Evolutionary conservation across 2,113 vertebrate species (phyloP).

Genomic region (Gymnarchus niloticus): DNA sequence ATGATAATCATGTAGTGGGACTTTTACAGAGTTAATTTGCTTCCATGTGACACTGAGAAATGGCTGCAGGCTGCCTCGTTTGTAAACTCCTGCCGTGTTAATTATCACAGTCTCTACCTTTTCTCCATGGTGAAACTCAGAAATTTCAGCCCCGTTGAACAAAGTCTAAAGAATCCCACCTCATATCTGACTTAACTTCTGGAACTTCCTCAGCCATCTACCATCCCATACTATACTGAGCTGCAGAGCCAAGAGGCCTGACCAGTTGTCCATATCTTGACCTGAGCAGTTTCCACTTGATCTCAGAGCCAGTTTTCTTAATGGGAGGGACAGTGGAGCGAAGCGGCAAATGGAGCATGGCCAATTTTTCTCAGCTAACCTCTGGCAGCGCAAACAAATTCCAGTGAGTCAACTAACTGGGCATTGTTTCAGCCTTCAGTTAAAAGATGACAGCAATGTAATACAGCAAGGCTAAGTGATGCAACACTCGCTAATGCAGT

Average conservation of each 20-base stretch:
- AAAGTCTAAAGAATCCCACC: background rate
- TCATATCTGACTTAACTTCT: background rate
- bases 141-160: background rate
- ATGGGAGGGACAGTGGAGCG: slow-evolving; percentile 16
- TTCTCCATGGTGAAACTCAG: background rate
- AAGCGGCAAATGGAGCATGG: background rate
- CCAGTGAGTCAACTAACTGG: background rate
- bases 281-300: background rate
- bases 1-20: background rate
- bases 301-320: background rate
- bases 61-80: background rate
- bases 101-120: background rate
- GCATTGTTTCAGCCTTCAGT: slow-evolving; percentile 1
- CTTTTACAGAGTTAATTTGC: background rate
- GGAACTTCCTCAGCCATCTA: background rate
- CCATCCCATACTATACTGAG: background rate
- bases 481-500: background rate
- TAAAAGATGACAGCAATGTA: background rate
- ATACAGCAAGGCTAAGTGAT: background rate
- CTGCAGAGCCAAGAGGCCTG: no score
- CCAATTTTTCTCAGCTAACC: background rate
- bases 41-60: slow-evolving; percentile 3
- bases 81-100: background rate
- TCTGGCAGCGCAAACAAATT: background rate
- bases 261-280: background rate